Percentiles rank a stretch among this genome's conserved stretches.
Evolutionary conservation across 2,113 vertebrate species (phyloP).

Genomic region (Tympanuchus pallidicinctus): DNA sequence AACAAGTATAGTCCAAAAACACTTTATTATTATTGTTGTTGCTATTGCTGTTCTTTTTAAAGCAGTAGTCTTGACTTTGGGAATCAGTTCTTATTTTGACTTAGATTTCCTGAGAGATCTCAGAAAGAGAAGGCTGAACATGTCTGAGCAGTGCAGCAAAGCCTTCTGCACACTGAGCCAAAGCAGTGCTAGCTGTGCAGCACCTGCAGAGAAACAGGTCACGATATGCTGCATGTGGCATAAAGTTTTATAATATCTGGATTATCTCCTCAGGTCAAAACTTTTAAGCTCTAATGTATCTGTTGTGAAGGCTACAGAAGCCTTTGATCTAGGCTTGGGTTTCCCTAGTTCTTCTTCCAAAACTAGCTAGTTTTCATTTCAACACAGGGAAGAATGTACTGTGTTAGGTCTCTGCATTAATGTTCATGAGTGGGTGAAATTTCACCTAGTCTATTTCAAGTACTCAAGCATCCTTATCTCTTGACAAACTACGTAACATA

Average conservation of each 20-base stretch:
- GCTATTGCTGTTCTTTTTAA: neutral
- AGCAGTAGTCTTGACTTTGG: neutral
- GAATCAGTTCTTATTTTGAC: neutral
- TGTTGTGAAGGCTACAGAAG: neutral
- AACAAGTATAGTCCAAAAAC: neutral
- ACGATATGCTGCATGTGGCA: neutral
- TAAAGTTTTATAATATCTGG: neutral
- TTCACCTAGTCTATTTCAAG: constrained; percentile 11
- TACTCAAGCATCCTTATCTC: neutral
- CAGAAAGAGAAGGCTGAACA: neutral
- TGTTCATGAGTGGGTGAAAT: neutral
- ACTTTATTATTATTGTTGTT: neutral
- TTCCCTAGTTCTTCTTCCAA: neutral
- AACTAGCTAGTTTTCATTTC: neutral
- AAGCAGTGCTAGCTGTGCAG: neutral
- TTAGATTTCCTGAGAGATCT: neutral
- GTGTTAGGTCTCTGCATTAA: neutral
- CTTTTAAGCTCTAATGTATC: neutral
- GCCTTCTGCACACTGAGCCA: accelerated
- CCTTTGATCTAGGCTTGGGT: neutral
- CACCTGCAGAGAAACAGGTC: neutral
- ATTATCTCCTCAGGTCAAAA: neutral
- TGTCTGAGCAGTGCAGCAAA: neutral
- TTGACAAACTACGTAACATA: neutral
- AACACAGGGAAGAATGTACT: neutral